Percentiles rank a stretch among this genome's conserved stretches.
These are phyloP conservation scores for Cosmia trapezina DNA, from an alignment of 2,888 invertebrate species.

Conservation along the genomic window DNA sequence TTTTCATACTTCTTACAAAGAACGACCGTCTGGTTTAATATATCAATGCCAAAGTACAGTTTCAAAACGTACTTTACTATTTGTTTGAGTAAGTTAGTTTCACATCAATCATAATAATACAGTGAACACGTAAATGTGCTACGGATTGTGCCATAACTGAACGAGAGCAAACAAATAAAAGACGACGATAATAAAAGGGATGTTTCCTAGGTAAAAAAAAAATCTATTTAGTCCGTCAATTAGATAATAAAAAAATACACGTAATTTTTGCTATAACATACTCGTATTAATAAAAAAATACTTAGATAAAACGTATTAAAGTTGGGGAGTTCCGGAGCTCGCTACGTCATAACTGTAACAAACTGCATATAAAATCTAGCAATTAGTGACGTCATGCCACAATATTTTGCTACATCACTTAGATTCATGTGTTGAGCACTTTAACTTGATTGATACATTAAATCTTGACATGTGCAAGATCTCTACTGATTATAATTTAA, in stretches of 20 bases:
- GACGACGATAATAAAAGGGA: constrained; percentile 11
- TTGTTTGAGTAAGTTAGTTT: constrained; percentile 61
- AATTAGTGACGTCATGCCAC: too few relatives aligned
- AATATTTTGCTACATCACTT: background rate
- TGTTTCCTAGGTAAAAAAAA: too few relatives aligned
- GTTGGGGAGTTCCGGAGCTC: too few relatives aligned
- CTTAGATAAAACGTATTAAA: too few relatives aligned
- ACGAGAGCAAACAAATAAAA: constrained; percentile 48
- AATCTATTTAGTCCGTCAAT: too few relatives aligned
- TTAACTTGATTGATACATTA: constrained; percentile 36
- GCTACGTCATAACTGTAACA: too few relatives aligned
- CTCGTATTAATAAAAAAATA: too few relatives aligned
- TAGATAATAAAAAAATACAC: too few relatives aligned
- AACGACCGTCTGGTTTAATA: constrained; percentile 38
- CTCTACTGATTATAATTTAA: constrained; percentile 9
- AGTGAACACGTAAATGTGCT: constrained; percentile 56
- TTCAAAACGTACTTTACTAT: constrained; percentile 46
- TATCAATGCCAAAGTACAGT: constrained; percentile 55
- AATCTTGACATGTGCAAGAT: constrained; percentile 5
- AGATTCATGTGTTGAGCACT: background rate
- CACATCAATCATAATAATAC: constrained; percentile 60
- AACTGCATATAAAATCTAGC: too few relatives aligned
- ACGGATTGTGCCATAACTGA: constrained; percentile 31
- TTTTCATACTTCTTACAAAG: constrained; percentile 21
- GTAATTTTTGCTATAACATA: too few relatives aligned